phyloP scores from a whole-genome alignment of 2,888 invertebrate species.

The Xestobium rufovillosum region DNA sequence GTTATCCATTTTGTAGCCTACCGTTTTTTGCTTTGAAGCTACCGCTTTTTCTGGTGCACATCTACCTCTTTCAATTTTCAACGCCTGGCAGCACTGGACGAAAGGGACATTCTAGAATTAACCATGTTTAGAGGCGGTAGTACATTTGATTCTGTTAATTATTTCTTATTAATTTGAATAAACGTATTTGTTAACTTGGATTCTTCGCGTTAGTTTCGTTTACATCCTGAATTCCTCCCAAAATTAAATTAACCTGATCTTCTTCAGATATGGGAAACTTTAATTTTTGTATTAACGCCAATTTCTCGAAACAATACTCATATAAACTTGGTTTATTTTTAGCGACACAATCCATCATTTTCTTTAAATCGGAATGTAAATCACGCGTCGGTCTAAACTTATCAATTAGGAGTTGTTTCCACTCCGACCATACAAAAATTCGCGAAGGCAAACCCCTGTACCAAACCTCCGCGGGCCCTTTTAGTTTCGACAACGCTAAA shows the following conservation, averaged over 20 bases:
- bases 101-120: too few species aligned
- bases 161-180: too few species aligned
- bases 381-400: conserved; percentile 13
- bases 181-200: too few species aligned
- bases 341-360: conserved; percentile 11
- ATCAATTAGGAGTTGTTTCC: conserved; percentile 10
- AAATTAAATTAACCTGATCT: conserved; percentile 12
- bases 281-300: conserved; percentile 14
- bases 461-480: conserved; percentile 15
- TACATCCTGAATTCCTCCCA: conserved; percentile 9
- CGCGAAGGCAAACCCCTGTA: conserved; percentile 12
- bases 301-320: conserved; percentile 13
- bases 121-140: too few species aligned
- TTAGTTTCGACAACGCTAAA: conserved; percentile 14
- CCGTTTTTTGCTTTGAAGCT: too few species aligned
- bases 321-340: conserved; percentile 7
- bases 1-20: too few species aligned
- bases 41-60: too few species aligned
- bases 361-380: conserved; percentile 9
- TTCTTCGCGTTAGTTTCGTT: too few species aligned
- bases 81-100: too few species aligned
- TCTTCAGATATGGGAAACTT: conserved; percentile 8
- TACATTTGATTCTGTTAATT: too few species aligned
- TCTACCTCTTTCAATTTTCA: too few species aligned
- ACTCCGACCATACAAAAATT: conserved; percentile 15